These are phyloP conservation scores for Cetoscarus ocellatus DNA, from an alignment of 2,797 vertebrate species.

Conservation along the genomic window DNA sequence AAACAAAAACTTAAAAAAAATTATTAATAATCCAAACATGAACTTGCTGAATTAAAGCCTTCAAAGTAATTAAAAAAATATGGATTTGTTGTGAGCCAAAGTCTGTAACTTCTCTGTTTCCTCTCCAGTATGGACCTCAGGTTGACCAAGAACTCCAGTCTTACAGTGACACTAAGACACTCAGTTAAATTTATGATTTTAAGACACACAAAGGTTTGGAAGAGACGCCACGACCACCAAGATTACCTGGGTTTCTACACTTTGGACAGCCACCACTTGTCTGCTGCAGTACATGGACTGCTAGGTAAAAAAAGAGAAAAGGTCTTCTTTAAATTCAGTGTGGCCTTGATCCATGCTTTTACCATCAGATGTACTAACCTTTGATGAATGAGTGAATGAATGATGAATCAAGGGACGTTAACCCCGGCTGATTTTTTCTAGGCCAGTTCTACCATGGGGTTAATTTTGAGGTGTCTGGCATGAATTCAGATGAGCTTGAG, in stretches of 20 bases:
- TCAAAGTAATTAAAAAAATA: neutral
- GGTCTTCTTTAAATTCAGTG: neutral
- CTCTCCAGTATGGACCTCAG: slow-evolving; percentile 85
- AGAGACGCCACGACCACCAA: slow-evolving; percentile 83
- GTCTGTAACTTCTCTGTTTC: slow-evolving; percentile 22
- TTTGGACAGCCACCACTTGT: slow-evolving; percentile 86
- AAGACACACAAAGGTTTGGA: slow-evolving; percentile 89
- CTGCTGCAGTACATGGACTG: slow-evolving; percentile 89
- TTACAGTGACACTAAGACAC: slow-evolving; percentile 86
- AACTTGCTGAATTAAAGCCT: neutral
- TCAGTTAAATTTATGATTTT: slow-evolving; percentile 88
- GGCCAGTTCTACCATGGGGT: slow-evolving; percentile 92
- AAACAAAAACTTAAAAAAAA: no score
- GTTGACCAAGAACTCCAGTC: slow-evolving; percentile 84
- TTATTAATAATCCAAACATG: neutral
- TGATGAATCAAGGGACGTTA: neutral
- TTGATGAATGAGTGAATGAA: no score
- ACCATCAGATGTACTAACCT: no score
- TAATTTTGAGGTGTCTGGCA: slow-evolving; percentile 85
- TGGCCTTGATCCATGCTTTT: neutral
- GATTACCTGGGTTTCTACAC: slow-evolving; percentile 94
- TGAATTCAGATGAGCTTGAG: slow-evolving; percentile 77
- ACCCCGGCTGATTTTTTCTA: slow-evolving; percentile 16
- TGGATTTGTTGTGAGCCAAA: neutral
- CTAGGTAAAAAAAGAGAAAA: slow-evolving; percentile 81